Evolutionary conservation across 2,113 vertebrate genomes (phyloP), one percentile per base, ranked within the genome.

Genomic region (Gallinago undulata): DNA sequence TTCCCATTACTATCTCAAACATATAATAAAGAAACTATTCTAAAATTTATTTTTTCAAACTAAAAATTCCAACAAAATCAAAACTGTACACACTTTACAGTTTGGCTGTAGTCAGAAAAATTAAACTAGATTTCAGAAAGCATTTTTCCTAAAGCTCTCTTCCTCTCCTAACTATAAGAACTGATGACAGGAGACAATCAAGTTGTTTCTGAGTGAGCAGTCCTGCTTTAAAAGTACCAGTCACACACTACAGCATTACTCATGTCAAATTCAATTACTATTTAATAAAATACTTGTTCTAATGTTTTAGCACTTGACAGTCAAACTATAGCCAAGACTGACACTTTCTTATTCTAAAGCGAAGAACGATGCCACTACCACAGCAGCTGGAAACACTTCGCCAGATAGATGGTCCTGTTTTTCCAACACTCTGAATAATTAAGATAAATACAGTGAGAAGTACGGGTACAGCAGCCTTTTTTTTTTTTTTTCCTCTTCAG

Each of bases 391-490:
- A 95, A 97, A 95, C 6, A 16, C 64, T 70, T 81, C 62, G 94
- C 51, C 59, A 95, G 48, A 55, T 2, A 62, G 28, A 93, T 55
- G 91, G 75, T 84, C 98, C 94, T 60, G 82, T 91, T 96, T 97
- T 87, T 93, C 86, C 72, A 96, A 87, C 28, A n/a, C 56, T 86
- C 14, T 75, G 89, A 94, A 94, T 79, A 93, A 37, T 33, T 22
- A 77, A 18, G 39, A 70, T 86, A 80, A 81, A 83, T 70, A 91
- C 9, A 81, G 41, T 33, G 28, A 79, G 37, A 91, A 94, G 74
- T n/a, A 28, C 90, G 27, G 23, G 43, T 66, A 93, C 30, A 94
- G 84, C 87, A 94, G 88, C 67, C 74, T 66, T 90, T 48, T 45
- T 33, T 37, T 56, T 8, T 45, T 47, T 10, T 35, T 43, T 41